phyloP scores from a whole-genome alignment of 1,140 invertebrate genomes.

The Rhyzopertha dominica region DNA sequence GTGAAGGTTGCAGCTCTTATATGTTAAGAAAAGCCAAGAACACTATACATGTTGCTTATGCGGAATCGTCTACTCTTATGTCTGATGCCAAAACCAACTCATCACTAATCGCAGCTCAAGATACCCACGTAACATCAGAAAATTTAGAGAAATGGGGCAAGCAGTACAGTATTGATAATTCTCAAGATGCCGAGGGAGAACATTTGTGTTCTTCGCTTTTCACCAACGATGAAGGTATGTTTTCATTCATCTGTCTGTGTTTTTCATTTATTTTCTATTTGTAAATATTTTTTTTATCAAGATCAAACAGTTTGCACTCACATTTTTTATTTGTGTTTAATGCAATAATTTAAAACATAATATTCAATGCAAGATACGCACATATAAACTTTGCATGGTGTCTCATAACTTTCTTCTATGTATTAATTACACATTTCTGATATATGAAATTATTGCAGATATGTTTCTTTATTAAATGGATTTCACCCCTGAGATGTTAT shows the following conservation, averaged over 20 bases:
- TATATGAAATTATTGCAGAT: too few species aligned
- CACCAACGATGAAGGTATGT: constrained; percentile 42
- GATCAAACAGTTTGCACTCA: constrained; percentile 3
- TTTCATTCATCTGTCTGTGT: constrained; percentile 5
- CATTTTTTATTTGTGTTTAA: neutral
- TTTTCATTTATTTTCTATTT: constrained; percentile 6
- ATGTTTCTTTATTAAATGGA: too few species aligned
- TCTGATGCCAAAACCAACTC: constrained; percentile 36
- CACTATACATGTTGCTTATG: constrained; percentile 38
- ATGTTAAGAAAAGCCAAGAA: constrained; percentile 29
- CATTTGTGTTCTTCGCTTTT: constrained; percentile 36
- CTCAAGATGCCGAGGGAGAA: constrained; percentile 39
- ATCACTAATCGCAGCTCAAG: constrained; percentile 33
- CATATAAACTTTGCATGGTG: constrained; percentile 23
- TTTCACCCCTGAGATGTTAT: too few species aligned
- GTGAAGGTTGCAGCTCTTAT: constrained; percentile 26
- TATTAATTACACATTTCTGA: too few species aligned
- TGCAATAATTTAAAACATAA: neutral
- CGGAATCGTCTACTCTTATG: constrained; percentile 40
- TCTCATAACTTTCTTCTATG: too few species aligned
- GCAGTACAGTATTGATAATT: constrained; percentile 37
- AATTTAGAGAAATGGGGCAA: constrained; percentile 39
- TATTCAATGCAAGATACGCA: constrained; percentile 3
- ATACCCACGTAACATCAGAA: constrained; percentile 37
- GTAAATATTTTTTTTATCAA: constrained; percentile 1